Evolutionary conservation across 2,888 invertebrate genomes (phyloP).

Genomic region (Sinelater perroti): DNA sequence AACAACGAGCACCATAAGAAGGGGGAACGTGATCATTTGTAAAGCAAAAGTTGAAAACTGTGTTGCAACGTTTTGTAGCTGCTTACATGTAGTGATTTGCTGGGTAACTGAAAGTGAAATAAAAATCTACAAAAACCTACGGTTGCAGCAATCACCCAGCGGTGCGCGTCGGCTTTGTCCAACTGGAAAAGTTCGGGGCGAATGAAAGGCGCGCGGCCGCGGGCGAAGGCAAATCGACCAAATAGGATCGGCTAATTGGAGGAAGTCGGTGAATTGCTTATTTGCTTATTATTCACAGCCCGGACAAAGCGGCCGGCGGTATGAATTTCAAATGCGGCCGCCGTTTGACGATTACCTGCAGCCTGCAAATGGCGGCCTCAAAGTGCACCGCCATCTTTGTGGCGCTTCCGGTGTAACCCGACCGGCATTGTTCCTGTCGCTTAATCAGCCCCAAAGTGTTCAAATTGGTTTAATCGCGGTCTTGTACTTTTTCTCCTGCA

Average conservation of each 20-base stretch:
- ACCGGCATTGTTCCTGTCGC: conserved; percentile 27
- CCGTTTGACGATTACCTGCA: conserved; percentile 40
- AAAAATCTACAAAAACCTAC: too few species aligned
- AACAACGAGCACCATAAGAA: too few species aligned
- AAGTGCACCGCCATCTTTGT: conserved; percentile 44
- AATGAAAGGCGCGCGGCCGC: not conserved
- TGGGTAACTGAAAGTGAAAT: too few species aligned
- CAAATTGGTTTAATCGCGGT: conserved; percentile 26
- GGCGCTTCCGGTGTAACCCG: conserved; percentile 34
- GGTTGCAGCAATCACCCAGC: too few species aligned
- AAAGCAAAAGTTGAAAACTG: too few species aligned
- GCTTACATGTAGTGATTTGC: too few species aligned
- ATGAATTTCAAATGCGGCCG: conserved; percentile 37
- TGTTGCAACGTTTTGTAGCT: too few species aligned
- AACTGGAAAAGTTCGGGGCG: not conserved
- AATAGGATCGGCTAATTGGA: conserved; percentile 42
- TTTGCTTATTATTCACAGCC: conserved; percentile 43
- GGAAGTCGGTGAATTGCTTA: conserved; percentile 46
- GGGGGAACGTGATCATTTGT: too few species aligned
- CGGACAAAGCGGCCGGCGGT: conserved; percentile 39
- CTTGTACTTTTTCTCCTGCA: too few species aligned
- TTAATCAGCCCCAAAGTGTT: conserved; percentile 29
- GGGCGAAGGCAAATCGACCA: conserved; percentile 6
- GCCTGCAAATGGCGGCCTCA: conserved; percentile 44
- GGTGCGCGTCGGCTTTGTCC: not conserved